A percentile compares a stretch with the other conserved stretches of the same genome.
These are phyloP conservation scores for Sterrhoptilus dennistouni DNA, from an alignment of 2,113 vertebrate species.

Conservation along the genomic window DNA sequence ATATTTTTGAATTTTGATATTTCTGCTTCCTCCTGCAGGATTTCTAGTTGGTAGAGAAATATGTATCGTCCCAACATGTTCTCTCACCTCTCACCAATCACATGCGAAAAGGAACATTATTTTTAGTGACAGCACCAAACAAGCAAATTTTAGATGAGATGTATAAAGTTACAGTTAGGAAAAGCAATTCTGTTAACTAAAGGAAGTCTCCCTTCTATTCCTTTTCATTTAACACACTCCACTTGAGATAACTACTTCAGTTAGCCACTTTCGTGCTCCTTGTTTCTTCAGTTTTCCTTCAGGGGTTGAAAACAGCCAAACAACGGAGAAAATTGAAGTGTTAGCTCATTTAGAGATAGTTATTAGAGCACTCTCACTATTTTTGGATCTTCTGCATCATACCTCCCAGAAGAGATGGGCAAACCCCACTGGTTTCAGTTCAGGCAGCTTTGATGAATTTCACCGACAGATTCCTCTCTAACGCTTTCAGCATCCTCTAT, in stretches of 20 bases:
- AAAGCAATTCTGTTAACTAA: not conserved
- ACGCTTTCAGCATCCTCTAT: not conserved
- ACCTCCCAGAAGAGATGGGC: not conserved
- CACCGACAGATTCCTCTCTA: not conserved
- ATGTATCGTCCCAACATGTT: not conserved
- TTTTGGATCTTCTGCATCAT: conserved; percentile 2
- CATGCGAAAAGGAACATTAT: not conserved
- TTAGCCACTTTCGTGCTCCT: not conserved
- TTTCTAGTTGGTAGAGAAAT: not conserved
- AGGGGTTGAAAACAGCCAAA: not conserved
- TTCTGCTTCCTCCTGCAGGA: not conserved
- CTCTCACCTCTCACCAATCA: not conserved
- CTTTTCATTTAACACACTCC: not conserved
- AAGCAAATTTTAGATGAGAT: not conserved
- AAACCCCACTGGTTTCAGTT: conserved; percentile 24
- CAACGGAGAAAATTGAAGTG: not conserved
- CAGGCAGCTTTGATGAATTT: not conserved
- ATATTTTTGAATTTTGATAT: not conserved
- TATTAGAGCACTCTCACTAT: not conserved
- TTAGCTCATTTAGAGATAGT: not conserved
- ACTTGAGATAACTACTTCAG: not conserved
- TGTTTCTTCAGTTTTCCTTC: not conserved
- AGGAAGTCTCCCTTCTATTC: not conserved
- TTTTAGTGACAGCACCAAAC: not conserved
- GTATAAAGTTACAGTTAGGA: not conserved